Base-by-base conservation (phyloP, 2,797 vertebrate genomes). In the Coranthus polyacanthus region DNA sequence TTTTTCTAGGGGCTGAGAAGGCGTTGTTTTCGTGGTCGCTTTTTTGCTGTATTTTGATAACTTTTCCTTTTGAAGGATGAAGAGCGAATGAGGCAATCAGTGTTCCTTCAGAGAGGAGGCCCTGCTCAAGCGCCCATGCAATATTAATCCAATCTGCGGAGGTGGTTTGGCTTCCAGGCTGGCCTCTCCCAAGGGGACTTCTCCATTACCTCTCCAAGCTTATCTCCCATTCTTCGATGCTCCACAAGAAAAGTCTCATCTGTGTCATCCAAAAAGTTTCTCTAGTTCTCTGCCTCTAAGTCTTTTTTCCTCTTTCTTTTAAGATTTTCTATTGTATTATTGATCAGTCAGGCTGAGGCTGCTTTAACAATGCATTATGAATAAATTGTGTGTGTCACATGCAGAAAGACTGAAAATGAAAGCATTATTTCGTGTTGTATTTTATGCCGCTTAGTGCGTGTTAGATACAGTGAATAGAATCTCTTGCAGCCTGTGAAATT, bases 121-220 rank as follows among this genome's bases (percentile, higher is more conserved):
- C 26, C 77, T 53, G 70, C 73, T 44, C 66, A 53, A 69, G 68
- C 49, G 21, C 53, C 78, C 81, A 90, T 91, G 87, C 80, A 91
- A 89, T 91, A 90, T 92, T 88, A 90, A 92, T 91, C 83, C 84
- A 90, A 85, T 88, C 79, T 88, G 84, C 55, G 45, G 81, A 80
- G 88, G 85, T 77, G 79, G 83, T 84, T 79, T 74, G 72, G 80
- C 80, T 88, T 90, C 74, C 80, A 85, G 77, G 75, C 81, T 53
- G 16, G 58, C 26, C 37, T 58, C 12, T 82, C 88, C 84, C 82
- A 3, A 53, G 72, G 83, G 85, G 69, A 20, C 63, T 67, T 87
- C 85, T 89, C 85, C 73, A 83, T 92, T 93, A 90, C 90, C 69
- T 78, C 71, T 50, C 62, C 21, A 41, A 49, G 83, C 81, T 88